Conservation (phyloP, 2,113 vertebrate species). For the Scomber colias region DNA sequence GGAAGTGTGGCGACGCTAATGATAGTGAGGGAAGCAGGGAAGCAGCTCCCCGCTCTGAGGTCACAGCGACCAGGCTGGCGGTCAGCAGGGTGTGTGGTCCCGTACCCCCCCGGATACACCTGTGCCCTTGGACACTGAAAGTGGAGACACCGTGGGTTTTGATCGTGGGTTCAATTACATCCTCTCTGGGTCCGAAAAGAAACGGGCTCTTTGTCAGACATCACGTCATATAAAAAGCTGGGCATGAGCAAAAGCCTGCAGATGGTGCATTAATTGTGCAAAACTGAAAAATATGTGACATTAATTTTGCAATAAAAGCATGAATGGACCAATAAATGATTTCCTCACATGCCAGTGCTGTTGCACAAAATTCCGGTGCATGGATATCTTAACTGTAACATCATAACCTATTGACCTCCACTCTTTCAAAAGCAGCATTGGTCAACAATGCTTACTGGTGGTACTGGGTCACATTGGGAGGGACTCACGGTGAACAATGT, state of each 20-base stretch:
- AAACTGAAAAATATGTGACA: background rate
- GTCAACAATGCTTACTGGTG: slow-evolving; percentile 35
- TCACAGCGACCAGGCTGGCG: slow-evolving; percentile 63
- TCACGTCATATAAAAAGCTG: slow-evolving; percentile 19
- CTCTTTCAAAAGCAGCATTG: slow-evolving; percentile 32
- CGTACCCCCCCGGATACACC: slow-evolving; percentile 68
- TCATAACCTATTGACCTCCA: slow-evolving; percentile 35
- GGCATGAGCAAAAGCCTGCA: background rate
- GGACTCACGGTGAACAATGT: slow-evolving; percentile 53
- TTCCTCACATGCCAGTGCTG: background rate
- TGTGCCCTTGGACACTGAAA: slow-evolving; percentile 72
- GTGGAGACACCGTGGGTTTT: slow-evolving; percentile 60
- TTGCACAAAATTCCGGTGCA: slow-evolving; percentile 18
- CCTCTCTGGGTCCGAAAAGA: slow-evolving; percentile 43
- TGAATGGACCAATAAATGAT: background rate
- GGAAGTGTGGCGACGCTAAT: slow-evolving; percentile 79
- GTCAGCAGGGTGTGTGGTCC: slow-evolving; percentile 79
- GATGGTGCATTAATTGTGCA: slow-evolving; percentile 15
- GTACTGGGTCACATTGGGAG: slow-evolving; percentile 13
- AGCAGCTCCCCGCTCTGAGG: slow-evolving; percentile 66
- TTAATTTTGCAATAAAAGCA: background rate
- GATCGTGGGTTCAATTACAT: slow-evolving; percentile 53
- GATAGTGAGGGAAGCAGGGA: slow-evolving; percentile 72
- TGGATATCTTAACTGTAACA: slow-evolving; percentile 16
- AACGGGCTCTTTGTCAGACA: slow-evolving; percentile 45